Evolutionary conservation across 2,888 invertebrate species (phyloP).

Genomic region (Fragum whitleyi): DNA sequence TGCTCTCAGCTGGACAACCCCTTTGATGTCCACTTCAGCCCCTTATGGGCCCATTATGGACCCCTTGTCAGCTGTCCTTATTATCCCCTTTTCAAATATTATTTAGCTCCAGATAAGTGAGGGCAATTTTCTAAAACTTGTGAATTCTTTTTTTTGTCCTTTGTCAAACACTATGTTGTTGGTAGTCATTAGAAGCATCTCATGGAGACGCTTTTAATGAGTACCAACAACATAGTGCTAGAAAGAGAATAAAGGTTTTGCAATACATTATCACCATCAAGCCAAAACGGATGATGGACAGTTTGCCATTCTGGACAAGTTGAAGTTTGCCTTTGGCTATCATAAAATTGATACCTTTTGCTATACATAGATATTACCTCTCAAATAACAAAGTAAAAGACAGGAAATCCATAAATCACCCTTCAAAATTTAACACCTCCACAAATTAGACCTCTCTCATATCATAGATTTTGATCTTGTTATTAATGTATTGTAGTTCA

Average conservation of each 20-base stretch:
- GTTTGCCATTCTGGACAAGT: conserved; percentile 1
- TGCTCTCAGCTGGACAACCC: conserved; percentile 14
- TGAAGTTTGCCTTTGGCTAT: conserved; percentile 6
- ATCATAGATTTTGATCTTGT: background rate
- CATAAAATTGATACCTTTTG: conserved; percentile 14
- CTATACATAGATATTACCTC: conserved; percentile 12
- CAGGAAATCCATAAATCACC: conserved; percentile 2
- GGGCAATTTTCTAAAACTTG: background rate
- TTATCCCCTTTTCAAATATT: conserved; percentile 21
- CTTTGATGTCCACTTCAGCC: conserved; percentile 24
- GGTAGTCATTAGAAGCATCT: background rate
- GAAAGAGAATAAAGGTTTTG: background rate
- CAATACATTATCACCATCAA: too few relatives aligned
- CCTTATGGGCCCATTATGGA: conserved; percentile 20
- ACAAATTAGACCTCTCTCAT: background rate
- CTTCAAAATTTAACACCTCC: background rate
- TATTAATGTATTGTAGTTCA: too few relatives aligned
- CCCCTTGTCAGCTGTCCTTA: conserved; percentile 22
- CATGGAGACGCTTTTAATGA: background rate
- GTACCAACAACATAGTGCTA: background rate
- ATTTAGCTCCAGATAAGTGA: background rate
- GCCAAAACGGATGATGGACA: background rate
- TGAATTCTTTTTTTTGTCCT: too few relatives aligned
- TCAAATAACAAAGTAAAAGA: background rate
- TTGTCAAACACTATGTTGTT: background rate